phyloP scores from a whole-genome alignment of 2,113 vertebrate species.

The Jaculus jaculus region DNA sequence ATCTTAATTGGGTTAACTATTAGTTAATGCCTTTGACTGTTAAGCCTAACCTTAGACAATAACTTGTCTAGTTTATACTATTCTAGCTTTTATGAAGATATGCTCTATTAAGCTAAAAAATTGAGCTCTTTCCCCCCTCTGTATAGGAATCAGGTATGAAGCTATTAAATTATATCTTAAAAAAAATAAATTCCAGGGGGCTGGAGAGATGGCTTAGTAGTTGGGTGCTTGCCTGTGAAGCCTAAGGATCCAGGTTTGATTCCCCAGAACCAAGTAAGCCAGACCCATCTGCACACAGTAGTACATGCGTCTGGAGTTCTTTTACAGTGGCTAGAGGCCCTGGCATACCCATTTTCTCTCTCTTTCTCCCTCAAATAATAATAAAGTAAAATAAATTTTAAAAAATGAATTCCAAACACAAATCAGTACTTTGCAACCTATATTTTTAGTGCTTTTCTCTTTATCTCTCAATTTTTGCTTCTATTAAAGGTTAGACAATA shows the following conservation, averaged over 20 bases:
- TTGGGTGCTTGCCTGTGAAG: no score
- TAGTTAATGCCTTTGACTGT: conserved; percentile 41
- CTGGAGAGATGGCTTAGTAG: background rate
- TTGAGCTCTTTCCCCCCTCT: background rate
- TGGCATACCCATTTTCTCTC: no score
- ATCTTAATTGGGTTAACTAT: conserved; percentile 43
- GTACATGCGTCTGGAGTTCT: no score
- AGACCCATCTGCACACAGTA: no score
- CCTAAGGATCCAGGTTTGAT: no score
- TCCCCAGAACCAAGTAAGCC: no score
- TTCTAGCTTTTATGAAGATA: conserved; percentile 36
- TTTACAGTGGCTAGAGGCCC: no score
- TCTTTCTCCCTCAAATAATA: no score
- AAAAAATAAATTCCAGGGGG: background rate
- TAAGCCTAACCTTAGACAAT: conserved; percentile 42
- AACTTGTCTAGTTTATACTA: conserved; percentile 40
- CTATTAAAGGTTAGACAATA: conserved; percentile 43
- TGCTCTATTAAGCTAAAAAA: conserved; percentile 55
- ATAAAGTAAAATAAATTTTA: background rate
- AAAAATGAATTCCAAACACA: conserved; percentile 16
- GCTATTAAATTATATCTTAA: conserved; percentile 49
- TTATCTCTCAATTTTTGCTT: conserved; percentile 16
- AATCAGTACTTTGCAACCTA: conserved; percentile 29
- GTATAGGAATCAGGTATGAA: conserved; percentile 32
- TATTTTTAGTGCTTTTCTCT: conserved; percentile 55